Evolutionary conservation across 2,797 vertebrate genomes (phyloP).

Genomic region (Brachyrhaphis roseni): DNA sequence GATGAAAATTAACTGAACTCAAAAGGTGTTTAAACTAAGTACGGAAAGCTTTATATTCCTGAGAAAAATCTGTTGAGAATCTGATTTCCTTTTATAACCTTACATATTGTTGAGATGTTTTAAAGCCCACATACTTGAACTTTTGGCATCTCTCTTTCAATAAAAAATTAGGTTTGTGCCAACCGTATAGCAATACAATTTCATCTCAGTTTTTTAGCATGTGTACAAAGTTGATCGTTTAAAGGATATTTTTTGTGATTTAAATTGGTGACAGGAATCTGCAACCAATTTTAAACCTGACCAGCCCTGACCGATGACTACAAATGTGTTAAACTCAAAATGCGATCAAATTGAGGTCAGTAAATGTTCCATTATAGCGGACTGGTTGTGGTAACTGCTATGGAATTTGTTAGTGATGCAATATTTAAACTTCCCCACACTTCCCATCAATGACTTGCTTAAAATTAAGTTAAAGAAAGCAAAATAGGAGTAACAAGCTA

Average conservation of each 20-base stretch:
- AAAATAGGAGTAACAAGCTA: neutral
- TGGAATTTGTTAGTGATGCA: neutral
- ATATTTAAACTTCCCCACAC: neutral
- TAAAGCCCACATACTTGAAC: neutral
- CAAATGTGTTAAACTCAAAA: neutral
- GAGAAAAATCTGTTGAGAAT: conserved; percentile 26
- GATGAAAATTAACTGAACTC: conserved; percentile 15
- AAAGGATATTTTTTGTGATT: neutral
- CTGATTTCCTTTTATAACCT: conserved; percentile 23
- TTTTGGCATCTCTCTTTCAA: neutral
- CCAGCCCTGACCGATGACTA: neutral
- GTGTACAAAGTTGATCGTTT: neutral
- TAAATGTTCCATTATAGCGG: neutral
- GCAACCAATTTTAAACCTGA: neutral
- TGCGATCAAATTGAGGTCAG: neutral
- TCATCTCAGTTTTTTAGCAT: neutral
- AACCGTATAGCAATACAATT: neutral
- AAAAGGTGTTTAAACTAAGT: neutral
- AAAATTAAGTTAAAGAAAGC: neutral
- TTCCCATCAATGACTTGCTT: neutral
- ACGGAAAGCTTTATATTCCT: conserved; percentile 14
- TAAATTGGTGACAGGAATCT: neutral
- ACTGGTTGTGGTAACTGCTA: neutral
- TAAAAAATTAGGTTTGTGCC: neutral
- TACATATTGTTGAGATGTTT: conserved; percentile 28